These are phyloP conservation scores for Pocillopora verrucosa DNA, from an alignment of 64 coral and sea anemone species.

Conservation along the genomic window DNA sequence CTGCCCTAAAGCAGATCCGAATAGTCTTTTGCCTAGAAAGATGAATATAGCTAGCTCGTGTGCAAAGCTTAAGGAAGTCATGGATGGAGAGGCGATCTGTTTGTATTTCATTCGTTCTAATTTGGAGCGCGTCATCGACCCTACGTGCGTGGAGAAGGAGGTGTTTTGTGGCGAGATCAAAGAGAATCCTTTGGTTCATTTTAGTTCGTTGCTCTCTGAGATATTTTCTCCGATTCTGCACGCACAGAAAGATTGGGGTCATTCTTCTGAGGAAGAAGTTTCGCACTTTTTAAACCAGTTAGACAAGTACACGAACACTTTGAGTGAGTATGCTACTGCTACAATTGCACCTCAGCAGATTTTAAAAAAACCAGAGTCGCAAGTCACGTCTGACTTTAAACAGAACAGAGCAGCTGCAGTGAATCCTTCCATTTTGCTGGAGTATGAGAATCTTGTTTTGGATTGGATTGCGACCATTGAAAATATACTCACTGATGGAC, in stretches of 20 bases:
- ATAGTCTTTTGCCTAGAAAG: constrained; percentile 82
- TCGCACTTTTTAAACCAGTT: constrained; percentile 91
- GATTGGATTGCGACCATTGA: constrained; percentile 96
- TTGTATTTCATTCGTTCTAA: constrained; percentile 98
- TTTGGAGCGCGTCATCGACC: constrained; percentile 94
- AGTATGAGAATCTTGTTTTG: constrained; percentile 87
- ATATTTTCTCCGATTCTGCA: constrained; percentile 87
- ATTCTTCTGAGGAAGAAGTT: constrained; percentile 75
- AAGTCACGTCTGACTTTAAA: constrained; percentile 96
- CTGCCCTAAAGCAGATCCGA: constrained; percentile 85
- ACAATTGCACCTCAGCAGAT: constrained; percentile 91
- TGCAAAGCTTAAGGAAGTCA: constrained; percentile 96
- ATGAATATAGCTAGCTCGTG: constrained; percentile 88
- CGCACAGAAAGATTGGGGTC: constrained; percentile 85
- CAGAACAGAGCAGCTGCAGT: constrained; percentile 96
- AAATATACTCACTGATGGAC: constrained; percentile 83
- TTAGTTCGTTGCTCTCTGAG: constrained; percentile 87
- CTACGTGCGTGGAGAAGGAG: constrained; percentile 94
- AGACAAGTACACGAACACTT: constrained; percentile 86
- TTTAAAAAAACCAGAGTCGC: constrained; percentile 89
- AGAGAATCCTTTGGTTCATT: constrained; percentile 90
- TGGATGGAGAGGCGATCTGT: constrained; percentile 97
- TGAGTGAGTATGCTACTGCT: constrained; percentile 84
- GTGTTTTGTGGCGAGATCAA: constrained; percentile 99
- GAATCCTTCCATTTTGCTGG: constrained; percentile 83